Conservation (phyloP, 30 jellyfish, hydroid and myxozoan genomes). For the Aurelia aurita complex sp. Pacific region DNA sequence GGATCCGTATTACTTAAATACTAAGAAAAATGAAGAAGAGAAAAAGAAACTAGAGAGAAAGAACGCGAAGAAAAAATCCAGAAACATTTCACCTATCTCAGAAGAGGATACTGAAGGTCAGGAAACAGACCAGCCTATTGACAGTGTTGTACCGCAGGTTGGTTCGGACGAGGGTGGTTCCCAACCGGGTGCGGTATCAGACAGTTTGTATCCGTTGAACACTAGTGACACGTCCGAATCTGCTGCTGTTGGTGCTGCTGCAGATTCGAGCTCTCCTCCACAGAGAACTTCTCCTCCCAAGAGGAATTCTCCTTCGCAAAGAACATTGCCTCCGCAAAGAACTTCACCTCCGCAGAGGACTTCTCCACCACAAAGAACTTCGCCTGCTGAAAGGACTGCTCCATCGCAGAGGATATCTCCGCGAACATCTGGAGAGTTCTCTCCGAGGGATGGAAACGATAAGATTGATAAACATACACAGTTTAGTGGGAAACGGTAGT, state of each 20-base stretch:
- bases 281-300: slow-evolving; percentile 21
- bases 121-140: slow-evolving; percentile 60
- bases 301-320: slow-evolving; percentile 24
- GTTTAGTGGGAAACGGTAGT: slow-evolving; percentile 29
- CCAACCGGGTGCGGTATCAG: slow-evolving; percentile 62
- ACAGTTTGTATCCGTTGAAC: slow-evolving; percentile 62
- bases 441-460: slow-evolving; percentile 26
- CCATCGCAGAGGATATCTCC: slow-evolving; percentile 42
- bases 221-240: slow-evolving; percentile 56
- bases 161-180: slow-evolving; percentile 82
- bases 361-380: slow-evolving; percentile 42
- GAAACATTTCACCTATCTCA: slow-evolving; percentile 89
- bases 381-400: slow-evolving; percentile 47
- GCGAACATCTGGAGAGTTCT: slow-evolving; percentile 5
- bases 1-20: slow-evolving; percentile 92
- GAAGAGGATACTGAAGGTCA: slow-evolving; percentile 77
- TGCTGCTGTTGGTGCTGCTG: slow-evolving; percentile 12
- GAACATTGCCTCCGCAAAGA: slow-evolving; percentile 11
- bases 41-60: slow-evolving; percentile 47
- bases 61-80: slow-evolving; percentile 40
- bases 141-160: slow-evolving; percentile 86
- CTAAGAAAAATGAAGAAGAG: slow-evolving; percentile 74
- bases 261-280: slow-evolving; percentile 2
- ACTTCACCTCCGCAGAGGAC: slow-evolving; percentile 29
- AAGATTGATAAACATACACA: slow-evolving; percentile 40